A percentile compares a stretch with the other conserved stretches of the same genome.
phyloP scores from a whole-genome alignment of 2,888 invertebrate species.

The Ormyrus labotus region DNA sequence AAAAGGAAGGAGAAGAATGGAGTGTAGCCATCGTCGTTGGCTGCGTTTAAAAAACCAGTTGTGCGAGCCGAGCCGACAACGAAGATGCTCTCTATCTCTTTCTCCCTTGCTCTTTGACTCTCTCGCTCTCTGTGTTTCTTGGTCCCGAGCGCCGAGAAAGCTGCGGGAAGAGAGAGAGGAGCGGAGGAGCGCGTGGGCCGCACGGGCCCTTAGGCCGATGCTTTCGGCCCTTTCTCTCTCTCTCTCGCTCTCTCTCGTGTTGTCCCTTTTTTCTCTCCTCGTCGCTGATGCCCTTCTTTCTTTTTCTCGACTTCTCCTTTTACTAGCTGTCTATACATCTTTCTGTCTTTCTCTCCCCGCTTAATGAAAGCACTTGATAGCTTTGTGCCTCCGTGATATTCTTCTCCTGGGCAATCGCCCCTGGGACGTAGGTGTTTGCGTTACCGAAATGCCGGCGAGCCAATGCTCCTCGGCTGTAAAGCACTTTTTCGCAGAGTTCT shows the following conservation, averaged over 20 bases:
- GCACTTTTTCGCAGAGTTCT: too few relatives aligned
- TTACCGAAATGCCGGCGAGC: too few relatives aligned
- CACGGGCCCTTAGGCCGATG: conserved; percentile 65
- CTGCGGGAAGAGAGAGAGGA: conserved; percentile 58
- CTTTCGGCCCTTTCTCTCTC: conserved; percentile 47
- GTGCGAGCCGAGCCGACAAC: conserved; percentile 71
- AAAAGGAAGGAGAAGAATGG: conserved; percentile 67
- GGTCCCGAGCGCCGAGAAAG: background rate
- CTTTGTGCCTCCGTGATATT: conserved; percentile 34
- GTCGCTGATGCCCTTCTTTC: background rate
- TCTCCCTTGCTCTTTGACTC: conserved; percentile 10
- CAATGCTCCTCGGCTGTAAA: too few relatives aligned
- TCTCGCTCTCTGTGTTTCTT: conserved; percentile 28
- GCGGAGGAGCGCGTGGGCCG: conserved; percentile 73
- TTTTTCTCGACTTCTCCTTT: conserved; percentile 17
- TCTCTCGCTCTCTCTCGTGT: background rate
- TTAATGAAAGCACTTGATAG: conserved; percentile 51
- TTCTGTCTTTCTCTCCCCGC: conserved; percentile 28
- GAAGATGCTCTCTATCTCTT: conserved; percentile 57
- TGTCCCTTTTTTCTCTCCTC: background rate
- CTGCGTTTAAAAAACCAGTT: conserved; percentile 75
- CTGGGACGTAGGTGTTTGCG: too few relatives aligned
- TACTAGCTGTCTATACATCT: conserved; percentile 33
- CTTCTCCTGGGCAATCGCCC: background rate
- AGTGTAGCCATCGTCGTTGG: conserved; percentile 71